Base-by-base conservation (phyloP, 92 coral and sea anemone genomes). In the Nematostella vectensis region DNA sequence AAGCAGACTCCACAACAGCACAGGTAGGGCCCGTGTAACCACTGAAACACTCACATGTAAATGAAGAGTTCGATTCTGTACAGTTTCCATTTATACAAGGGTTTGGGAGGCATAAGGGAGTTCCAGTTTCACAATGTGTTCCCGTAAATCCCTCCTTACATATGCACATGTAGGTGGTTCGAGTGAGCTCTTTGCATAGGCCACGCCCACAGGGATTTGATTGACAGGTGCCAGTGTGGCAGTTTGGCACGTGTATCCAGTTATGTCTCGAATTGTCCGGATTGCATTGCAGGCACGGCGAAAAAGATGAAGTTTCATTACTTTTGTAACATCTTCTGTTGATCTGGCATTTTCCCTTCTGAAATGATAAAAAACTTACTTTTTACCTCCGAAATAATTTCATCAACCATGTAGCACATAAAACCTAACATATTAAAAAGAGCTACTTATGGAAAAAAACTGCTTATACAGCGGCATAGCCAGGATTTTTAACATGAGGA, bases 121-220 rank as follows among this genome's bases (percentile, higher is more conserved):
- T 60, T 21, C 37, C 57, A 29, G 2, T 40, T 29, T 65, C 68
- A 33, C 82, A 86, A 24, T 27, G 39, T 15, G 61, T 65, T 3
- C 96, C 96, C 24, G 51, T 72, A 31, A 71, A 83, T 45, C 86
- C 96, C n/a, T 39, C 69, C 47, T 89, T 68, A 38, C 96, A 89
- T 18, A 39, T 55, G 53, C 96, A 89, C 25, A 59, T 70, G 33
- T 39, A 63, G 36, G 45, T 56, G 21, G 76, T 80, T 31, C 58
- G 49, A 13, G 69, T 21, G 59, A 58, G 50, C 29, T 70, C 64
- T 4, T 69, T 56, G 28, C 96, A 89, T 25, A 19, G 52, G 15
- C 96, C 94, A 29, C 83, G 73, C 28, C 48, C 76, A 59, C 96
- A 89, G 15, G 61, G 48, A n/a, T 59, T 52, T 27, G 58, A 42